phyloP scores from a whole-genome alignment of 2,888 invertebrate genomes.

The Hermaeophaga mercurialis region DNA sequence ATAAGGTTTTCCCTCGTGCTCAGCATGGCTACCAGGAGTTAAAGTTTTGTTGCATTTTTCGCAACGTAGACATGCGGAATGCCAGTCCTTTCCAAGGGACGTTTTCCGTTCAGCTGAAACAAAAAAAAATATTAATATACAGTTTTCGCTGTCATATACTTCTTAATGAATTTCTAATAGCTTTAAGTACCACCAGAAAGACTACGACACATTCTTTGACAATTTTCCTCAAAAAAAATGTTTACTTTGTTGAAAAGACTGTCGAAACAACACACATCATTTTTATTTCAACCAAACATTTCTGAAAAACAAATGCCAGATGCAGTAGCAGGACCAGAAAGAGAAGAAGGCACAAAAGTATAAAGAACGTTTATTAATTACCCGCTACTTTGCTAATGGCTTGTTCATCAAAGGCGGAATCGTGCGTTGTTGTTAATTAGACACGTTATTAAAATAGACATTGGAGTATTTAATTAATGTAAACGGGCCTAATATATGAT shows the following conservation, averaged over 20 bases:
- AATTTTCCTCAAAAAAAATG: no score
- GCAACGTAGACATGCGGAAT: constrained; percentile 68
- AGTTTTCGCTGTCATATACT: no score
- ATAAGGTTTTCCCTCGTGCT: constrained; percentile 74
- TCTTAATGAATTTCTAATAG: no score
- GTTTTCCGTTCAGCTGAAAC: constrained; percentile 71
- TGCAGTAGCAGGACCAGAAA: background rate
- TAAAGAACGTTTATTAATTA: constrained; percentile 14
- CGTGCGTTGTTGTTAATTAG: background rate
- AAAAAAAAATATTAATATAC: constrained; percentile 39
- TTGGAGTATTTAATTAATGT: background rate
- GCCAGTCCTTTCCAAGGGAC: constrained; percentile 75
- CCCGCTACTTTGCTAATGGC: constrained; percentile 17
- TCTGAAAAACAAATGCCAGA: background rate
- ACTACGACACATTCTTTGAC: no score
- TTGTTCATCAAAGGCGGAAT: background rate
- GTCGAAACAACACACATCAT: no score
- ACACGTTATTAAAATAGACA: background rate
- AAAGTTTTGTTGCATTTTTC: constrained; percentile 74
- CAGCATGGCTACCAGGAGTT: constrained; percentile 69
- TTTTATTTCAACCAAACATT: background rate
- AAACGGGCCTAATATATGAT: no score
- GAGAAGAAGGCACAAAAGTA: constrained; percentile 7
- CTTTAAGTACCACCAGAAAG: no score
- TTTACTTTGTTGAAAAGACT: no score